Evolutionary conservation across 2,888 invertebrate genomes (phyloP), one percentile per base, ranked within the genome.

Genomic region (Argyresthia albistria): DNA sequence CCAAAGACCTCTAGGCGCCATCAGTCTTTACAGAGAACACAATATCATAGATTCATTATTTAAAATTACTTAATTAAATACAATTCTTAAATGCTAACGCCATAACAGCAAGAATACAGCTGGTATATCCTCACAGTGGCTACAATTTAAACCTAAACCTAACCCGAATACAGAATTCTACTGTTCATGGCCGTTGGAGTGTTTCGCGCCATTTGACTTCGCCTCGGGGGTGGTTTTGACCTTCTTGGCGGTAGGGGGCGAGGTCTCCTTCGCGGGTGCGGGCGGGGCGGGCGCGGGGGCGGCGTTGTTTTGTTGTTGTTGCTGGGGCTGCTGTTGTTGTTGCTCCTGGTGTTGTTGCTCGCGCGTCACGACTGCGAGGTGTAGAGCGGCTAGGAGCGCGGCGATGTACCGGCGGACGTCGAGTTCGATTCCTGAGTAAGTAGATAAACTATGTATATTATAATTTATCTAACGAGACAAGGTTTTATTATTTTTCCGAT

Each of bases 331-430:
- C 16, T 60, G 69, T n/a, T 56, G 56, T 54, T 10, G 11, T 16
- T 8, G 12, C 4, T 25, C 43, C 35, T 50, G 16, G 16, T 73
- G 69, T 37, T 75, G 76, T 58, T 82, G 76, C 54, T 76, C 68
- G 57, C 73, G 74, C 49, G 84, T 86, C 16, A 82, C 84, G 47
- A 66, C 73, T 25, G 86, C 84, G 35, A 87, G 76, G 60, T 87
- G 86, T 1, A 87, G 63, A 0, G 84, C 86, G 0, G 86, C 86
- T 4, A 87, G 65, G 14, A 86, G 56, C 0, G 86, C 86, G 0
- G 80, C 79, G 15, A 83, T 59, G 67, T 87, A 87, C 16, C 86
- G 81, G 25, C 81, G 81, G 1, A 81, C 70, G 53, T 86, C 86
- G 39, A 84, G 56, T 53, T 86, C 86, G 7, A 84, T 75, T 43